Base-by-base conservation (phyloP, 2,797 vertebrate species). In the Spea hammondii region DNA sequence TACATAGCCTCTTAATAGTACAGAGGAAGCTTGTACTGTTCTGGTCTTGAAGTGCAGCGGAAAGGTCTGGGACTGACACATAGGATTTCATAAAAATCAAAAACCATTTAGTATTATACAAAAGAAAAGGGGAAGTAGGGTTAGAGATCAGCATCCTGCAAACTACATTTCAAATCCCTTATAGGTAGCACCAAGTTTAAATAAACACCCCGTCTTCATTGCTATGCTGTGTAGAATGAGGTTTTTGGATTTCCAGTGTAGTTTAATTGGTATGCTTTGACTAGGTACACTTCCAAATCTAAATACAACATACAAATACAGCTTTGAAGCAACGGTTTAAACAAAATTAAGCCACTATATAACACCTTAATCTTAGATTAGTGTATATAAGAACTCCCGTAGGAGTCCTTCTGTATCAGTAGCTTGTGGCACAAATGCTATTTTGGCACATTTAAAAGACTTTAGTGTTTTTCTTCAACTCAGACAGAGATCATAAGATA, bases 381-480 rank as follows among this genome's bases (percentile, higher is more conserved):
- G n/a, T 1, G 32, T 32, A 32, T 32, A 4, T 62, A 32, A 32
- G 14, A 9, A 32, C 32, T 32, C 32, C 32, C 3, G 32, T 32
- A 6, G 51, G 54, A 2, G 14, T 60, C 49, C 48, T 53, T 49
- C 47, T 68, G 55, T 75, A 69, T 70, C 14, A 48, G 49, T 64
- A 32, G 32, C 32, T 9, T 64, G 65, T 79, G 70, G 70, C 78
- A 74, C 78, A 74, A 32, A 64, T 32, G 60, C 14, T 64, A 46
- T 70, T 79, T 79, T 75, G 72, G 72, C 78, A 79, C 78, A 70
- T 53, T 79, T n/a, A 53, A 10, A 69, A 73, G 53, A 70, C 77
- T 53, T 79, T 65, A 48, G 50, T 44, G 51, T 71, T 78, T 48
- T 6, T 78, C 51, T 11, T 57, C 9, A 5, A 57, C 55, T 62